Evolutionary conservation across 2,888 invertebrate species (phyloP).

Genomic region (Lymantria dispar): DNA sequence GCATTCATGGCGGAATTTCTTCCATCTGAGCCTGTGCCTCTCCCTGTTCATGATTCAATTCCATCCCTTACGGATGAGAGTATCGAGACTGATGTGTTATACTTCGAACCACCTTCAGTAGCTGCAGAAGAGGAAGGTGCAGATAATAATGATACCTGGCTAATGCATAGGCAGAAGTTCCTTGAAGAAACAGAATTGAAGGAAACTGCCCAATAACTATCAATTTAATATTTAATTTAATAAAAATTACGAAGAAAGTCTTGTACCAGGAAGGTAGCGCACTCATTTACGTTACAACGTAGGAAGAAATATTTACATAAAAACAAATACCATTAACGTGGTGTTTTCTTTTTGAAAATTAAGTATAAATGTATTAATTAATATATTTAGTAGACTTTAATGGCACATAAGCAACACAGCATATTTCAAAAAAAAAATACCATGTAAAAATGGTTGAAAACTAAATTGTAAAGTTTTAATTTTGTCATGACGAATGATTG

Average conservation of each 20-base stretch:
- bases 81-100: conserved; percentile 60
- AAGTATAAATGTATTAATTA: too few relatives aligned
- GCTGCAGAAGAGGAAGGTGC: conserved; percentile 64
- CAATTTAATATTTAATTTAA: background rate
- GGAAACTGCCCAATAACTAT: conserved; percentile 1
- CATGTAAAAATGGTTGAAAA: too few relatives aligned
- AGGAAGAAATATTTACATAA: too few relatives aligned
- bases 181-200: conserved; percentile 62
- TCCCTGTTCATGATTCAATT: conserved; percentile 85
- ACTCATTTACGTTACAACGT: too few relatives aligned
- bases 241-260: background rate
- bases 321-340: too few relatives aligned
- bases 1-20: conserved; percentile 86
- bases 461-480: too few relatives aligned
- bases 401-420: too few relatives aligned
- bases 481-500: too few relatives aligned
- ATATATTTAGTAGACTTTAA: too few relatives aligned
- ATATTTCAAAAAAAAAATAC: too few relatives aligned
- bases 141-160: conserved; percentile 70
- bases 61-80: conserved; percentile 74
- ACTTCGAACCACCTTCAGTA: conserved; percentile 62
- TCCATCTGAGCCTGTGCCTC: conserved; percentile 86
- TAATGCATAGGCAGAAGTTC: conserved; percentile 68
- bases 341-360: too few relatives aligned
- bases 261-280: too few relatives aligned